Conservation (phyloP, 2,797 vertebrate species). For the Molossus molossus region DNA sequence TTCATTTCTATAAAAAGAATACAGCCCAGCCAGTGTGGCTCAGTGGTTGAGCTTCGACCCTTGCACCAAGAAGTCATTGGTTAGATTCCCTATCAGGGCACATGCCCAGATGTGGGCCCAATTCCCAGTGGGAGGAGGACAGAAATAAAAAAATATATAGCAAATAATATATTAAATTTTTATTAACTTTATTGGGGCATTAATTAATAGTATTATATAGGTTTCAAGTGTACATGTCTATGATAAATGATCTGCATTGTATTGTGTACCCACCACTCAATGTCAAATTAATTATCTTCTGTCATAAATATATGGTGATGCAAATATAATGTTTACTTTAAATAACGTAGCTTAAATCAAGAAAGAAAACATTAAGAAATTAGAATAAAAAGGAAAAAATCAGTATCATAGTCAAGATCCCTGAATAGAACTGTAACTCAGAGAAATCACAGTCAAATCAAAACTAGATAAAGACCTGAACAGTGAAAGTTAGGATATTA, state of each 20-base stretch:
- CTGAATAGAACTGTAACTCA: neutral
- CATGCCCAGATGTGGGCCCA: neutral
- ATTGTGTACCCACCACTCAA: neutral
- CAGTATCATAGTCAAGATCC: neutral
- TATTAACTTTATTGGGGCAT: neutral
- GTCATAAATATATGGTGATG: neutral
- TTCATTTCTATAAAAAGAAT: neutral
- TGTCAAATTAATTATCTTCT: neutral
- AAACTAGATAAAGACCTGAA: neutral
- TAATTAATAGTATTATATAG: neutral
- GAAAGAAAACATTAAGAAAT: neutral
- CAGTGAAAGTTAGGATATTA: neutral
- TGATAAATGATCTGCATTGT: neutral
- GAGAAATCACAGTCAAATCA: neutral
- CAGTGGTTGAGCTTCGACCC: neutral
- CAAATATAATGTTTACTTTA: neutral
- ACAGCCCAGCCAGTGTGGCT: neutral
- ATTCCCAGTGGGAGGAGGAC: neutral
- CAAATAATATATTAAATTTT: neutral
- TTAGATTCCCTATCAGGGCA: neutral
- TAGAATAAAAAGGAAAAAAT: neutral
- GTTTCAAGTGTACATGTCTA: neutral
- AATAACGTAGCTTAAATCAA: conserved; percentile 7
- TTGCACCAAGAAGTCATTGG: neutral
- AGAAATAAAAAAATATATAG: no score